Evolutionary conservation across 2,888 invertebrate genomes (phyloP).

Genomic region (Perizoma flavofasciatum): DNA sequence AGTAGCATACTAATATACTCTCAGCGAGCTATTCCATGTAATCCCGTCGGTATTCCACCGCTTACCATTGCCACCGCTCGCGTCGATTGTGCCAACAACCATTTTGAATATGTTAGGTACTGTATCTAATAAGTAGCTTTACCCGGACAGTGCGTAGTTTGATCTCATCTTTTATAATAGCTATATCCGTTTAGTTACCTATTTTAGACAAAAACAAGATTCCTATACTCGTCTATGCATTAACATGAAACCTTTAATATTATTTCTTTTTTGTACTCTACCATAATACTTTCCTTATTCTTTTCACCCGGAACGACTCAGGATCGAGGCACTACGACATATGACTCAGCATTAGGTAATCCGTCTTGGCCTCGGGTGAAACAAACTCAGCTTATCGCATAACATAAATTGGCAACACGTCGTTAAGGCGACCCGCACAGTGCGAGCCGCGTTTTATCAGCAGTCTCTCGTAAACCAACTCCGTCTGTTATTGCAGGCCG

Average conservation of each 20-base stretch:
- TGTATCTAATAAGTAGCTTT: constrained; percentile 46
- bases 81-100: constrained; percentile 66
- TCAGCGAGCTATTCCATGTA: constrained; percentile 73
- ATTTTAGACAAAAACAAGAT: constrained; percentile 16
- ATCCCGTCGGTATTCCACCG: constrained; percentile 68
- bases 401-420: constrained; percentile 82
- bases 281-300: constrained; percentile 44
- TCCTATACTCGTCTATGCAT: constrained; percentile 5
- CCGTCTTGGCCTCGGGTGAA: constrained; percentile 70
- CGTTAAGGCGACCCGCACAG: constrained; percentile 78
- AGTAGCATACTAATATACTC: constrained; percentile 77
- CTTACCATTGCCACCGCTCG: constrained; percentile 28
- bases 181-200: constrained; percentile 17
- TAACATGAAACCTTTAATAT: constrained; percentile 9
- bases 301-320: constrained; percentile 39
- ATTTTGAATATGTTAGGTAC: constrained; percentile 74
- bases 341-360: constrained; percentile 66
- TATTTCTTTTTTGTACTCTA: constrained; percentile 15
- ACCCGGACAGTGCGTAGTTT: constrained; percentile 45
- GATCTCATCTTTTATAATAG: constrained; percentile 20
- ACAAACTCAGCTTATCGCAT: constrained; percentile 81
- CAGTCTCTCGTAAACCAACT: constrained; percentile 77
- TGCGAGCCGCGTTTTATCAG: constrained; percentile 74
- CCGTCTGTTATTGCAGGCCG: constrained; percentile 74
- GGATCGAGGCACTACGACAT: constrained; percentile 53